Percentiles rank a stretch among this genome's conserved stretches.
These are phyloP conservation scores for Hippocampus abdominalis DNA, from an alignment of 2,113 vertebrate genomes.

Conservation along the genomic window DNA sequence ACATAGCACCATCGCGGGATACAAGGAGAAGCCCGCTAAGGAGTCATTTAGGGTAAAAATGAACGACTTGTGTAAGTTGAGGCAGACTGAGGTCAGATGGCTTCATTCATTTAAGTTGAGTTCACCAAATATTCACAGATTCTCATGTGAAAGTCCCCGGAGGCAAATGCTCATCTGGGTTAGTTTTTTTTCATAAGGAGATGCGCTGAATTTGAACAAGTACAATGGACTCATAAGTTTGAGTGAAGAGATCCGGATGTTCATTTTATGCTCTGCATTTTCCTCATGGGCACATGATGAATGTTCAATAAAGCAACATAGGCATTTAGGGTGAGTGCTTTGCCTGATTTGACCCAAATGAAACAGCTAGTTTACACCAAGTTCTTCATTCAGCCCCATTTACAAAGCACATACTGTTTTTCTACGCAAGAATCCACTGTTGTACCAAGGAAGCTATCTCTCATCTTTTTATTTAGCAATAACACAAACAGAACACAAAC, in stretches of 20 bases:
- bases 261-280: slow-evolving; percentile 7
- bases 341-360: background rate
- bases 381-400: background rate
- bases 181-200: background rate
- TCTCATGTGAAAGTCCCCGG: background rate
- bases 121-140: background rate
- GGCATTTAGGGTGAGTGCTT: background rate
- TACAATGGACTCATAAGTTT: background rate
- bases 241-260: background rate
- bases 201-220: background rate
- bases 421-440: background rate
- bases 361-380: background rate
- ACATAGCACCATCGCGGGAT: background rate
- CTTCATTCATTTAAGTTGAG: background rate
- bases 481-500: background rate
- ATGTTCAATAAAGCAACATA: background rate
- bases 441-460: too few species aligned
- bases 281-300: background rate
- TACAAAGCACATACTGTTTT: background rate
- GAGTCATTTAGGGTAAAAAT: background rate
- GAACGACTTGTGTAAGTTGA: background rate
- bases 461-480: too few species aligned
- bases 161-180: background rate
- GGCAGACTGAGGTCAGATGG: background rate
- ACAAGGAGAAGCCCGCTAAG: background rate